Base-by-base conservation (phyloP, 2,113 vertebrate genomes). In the Oplegnathus fasciatus region DNA sequence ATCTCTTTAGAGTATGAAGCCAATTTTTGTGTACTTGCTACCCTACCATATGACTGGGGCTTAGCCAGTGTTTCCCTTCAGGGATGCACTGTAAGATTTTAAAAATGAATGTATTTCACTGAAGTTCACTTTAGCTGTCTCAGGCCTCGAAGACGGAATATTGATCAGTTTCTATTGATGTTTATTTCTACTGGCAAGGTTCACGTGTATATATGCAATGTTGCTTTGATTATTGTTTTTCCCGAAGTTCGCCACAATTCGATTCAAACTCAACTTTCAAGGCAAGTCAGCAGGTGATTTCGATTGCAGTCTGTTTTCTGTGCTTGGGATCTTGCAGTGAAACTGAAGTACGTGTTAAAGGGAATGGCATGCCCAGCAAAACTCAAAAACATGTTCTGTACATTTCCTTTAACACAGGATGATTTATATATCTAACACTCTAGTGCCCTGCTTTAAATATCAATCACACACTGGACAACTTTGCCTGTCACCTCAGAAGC, bases 81-180 rank as follows among this genome's bases (percentile, higher is more conserved):
- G 80, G 66, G 58, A 68, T 52, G 18, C 8, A 71, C 42, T 66
- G 50, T 62, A 48, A 17, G 7, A 24, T 46, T 69, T 65, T 75
- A 30, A 68, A 85, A 52, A 64, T 55, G 8, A 88, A 83, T 76
- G 57, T 18, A 52, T 80, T 87, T 67, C 54, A 86, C 79, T 82
- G 74, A 86, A 74, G 70, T 77, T 89, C n/a, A 32, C 52, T 55
- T 75, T 55, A 61, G 61, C 9, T 6, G 17, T 70, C 68, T 83
- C 60, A 62, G 62, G 58, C 64, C 69, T 90, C 44, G 65, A 40
- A 92, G 42, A 79, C 46, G 68, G 78, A 75, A 82, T 88, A 93
- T 93, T 67, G 88, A 94, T 90, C 71, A n/a, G 37, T 60, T 74
- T 80, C 30, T 91, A 84, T 68, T 91, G 76, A 91, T 86, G 75